These are phyloP conservation scores for Mechanitis messenoides DNA, from an alignment of 2,888 invertebrate species.

Conservation along the genomic window DNA sequence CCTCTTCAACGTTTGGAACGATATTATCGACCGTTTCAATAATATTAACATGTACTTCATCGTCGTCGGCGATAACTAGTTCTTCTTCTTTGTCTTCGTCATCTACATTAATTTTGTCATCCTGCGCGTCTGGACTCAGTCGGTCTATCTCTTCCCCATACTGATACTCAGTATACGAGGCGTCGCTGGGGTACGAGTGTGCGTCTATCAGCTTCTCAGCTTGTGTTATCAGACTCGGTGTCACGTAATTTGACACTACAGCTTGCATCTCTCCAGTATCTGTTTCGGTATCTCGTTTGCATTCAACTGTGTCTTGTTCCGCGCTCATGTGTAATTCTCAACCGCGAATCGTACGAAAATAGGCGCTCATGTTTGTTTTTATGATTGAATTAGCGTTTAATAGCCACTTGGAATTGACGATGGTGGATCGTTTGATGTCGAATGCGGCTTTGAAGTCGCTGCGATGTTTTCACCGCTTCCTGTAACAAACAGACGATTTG, in stretches of 20 bases:
- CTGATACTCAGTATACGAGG: slow-evolving; percentile 32
- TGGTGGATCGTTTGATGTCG: slow-evolving; percentile 54
- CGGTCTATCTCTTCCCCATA: slow-evolving; percentile 40
- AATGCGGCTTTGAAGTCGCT: slow-evolving; percentile 54
- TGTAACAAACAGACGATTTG: slow-evolving; percentile 60
- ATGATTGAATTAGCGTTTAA: slow-evolving; percentile 67
- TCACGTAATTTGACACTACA: slow-evolving; percentile 52
- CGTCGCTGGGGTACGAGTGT: slow-evolving; percentile 35
- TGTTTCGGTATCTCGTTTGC: slow-evolving; percentile 30
- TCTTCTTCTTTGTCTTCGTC: slow-evolving; percentile 52
- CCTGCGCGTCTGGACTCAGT: slow-evolving; percentile 42
- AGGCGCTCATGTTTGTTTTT: slow-evolving; percentile 69
- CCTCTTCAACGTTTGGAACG: slow-evolving; percentile 32
- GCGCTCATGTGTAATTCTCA: slow-evolving; percentile 61
- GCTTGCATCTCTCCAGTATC: slow-evolving; percentile 63
- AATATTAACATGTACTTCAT: slow-evolving; percentile 29
- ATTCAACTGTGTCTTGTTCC: slow-evolving; percentile 38
- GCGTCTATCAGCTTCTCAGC: slow-evolving; percentile 44
- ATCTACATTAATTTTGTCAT: slow-evolving; percentile 56
- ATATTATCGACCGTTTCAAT: slow-evolving; percentile 25
- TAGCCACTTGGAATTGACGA: slow-evolving; percentile 50
- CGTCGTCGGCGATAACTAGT: slow-evolving; percentile 46
- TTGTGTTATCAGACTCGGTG: slow-evolving; percentile 48
- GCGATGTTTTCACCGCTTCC: slow-evolving; percentile 53
- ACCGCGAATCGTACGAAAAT: slow-evolving; percentile 53